Conservation (phyloP, 1,140 invertebrate genomes). For the Scaptomyza montana region DNA sequence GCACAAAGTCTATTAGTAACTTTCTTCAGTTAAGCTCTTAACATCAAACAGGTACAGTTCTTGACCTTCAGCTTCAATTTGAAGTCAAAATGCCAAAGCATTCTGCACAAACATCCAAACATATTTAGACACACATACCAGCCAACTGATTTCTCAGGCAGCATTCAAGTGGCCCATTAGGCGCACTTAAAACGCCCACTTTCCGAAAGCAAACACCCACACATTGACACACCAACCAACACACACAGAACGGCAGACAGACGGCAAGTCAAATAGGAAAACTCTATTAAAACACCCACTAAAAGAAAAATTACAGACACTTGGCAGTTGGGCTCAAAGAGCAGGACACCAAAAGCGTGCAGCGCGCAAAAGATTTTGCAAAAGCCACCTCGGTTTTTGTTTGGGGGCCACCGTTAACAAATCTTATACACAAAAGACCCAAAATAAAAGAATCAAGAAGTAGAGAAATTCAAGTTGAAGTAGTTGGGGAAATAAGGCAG, state of each 20-base stretch:
- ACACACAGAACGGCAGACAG: constrained; percentile 12
- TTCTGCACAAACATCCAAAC: constrained; percentile 14
- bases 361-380: constrained; percentile 39
- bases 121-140: not conserved
- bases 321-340: constrained; percentile 57
- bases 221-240: too few species aligned
- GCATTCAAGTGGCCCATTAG: constrained; percentile 61
- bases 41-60: constrained; percentile 10
- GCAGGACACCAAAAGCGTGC: constrained; percentile 33
- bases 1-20: too few species aligned
- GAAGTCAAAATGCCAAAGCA: constrained; percentile 16
- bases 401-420: constrained; percentile 20
- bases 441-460: not conserved
- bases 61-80: constrained; percentile 41
- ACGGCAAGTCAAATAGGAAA: constrained; percentile 50
- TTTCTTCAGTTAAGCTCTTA: not conserved
- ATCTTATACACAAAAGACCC: constrained; percentile 37
- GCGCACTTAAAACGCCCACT: constrained; percentile 60
- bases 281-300: constrained; percentile 71
- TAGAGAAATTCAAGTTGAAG: too few species aligned
- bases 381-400: not conserved
- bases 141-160: constrained; percentile 49
- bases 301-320: constrained; percentile 74
- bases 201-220: not conserved
- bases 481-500: constrained; percentile 10